Evolutionary conservation across 1,140 invertebrate species (phyloP), one percentile per base, ranked within the genome.

Genomic region (Pogonognathellus flavescens): DNA sequence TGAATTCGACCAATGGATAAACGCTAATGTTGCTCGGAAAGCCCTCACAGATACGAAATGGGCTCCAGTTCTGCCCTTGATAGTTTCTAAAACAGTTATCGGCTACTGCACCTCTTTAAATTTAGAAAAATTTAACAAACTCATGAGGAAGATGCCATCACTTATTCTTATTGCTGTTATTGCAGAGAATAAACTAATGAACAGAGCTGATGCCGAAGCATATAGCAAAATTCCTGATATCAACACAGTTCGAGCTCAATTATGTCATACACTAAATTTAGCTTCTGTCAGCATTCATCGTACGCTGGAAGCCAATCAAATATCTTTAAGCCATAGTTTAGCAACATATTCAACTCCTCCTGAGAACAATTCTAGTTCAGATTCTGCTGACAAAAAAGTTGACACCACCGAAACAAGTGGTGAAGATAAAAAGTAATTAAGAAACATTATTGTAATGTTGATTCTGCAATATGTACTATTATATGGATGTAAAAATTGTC

Each of bases 131-230:
- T 57, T 81, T 1, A 57, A 55, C 22, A 81, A 57, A 81, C 9
- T 81, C 14, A 20, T 81, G 3, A 81, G n/a, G 7, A 81, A 81
- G 16, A 81, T 81, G 80, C 80, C 80, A 31, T 11, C 18, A 0
- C 22, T 81, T 25, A 10, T 81, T 22, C 16, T 81, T 55, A 16
- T 81, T 22, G 80, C 50, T 55, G 80, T 81, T 22, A 16, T 81
- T 41, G 18, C 20, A 1, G 49, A 81, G 55, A 81, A 81, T 81
- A 81, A 31, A 25, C 20, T 81, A 55, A 55, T 81, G 53, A 81
- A 57, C 13, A 25, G 50, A 52, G 80, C 11, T 14, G 80, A 81
- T 16, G n/a, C 13, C 10, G 80, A 81, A 22, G 18, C 53, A 25
- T 81, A 22, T 55, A 31, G 18, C 7, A 81, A 81, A 81, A 22